Evolutionary conservation across 2,113 vertebrate genomes (phyloP).

Genomic region (Hippoglossus stenolepis): DNA sequence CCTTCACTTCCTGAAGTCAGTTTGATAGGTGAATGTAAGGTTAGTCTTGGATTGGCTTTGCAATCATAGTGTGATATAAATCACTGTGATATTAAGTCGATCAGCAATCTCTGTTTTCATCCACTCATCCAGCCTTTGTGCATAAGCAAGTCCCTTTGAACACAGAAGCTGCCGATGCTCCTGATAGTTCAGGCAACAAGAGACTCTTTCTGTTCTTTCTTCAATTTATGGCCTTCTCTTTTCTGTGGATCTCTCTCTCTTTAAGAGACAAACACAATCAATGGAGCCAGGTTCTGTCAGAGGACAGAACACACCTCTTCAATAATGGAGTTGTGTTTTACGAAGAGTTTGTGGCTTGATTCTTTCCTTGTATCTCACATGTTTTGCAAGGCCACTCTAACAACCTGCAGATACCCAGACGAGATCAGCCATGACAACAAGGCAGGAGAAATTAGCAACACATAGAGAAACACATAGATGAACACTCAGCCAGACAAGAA

Average conservation of each 20-base stretch:
- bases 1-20: too few relatives aligned
- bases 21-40: neutral
- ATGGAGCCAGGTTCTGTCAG: slow-evolving; percentile 15
- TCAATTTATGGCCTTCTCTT: neutral
- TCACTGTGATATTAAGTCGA: neutral
- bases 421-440: slow-evolving; percentile 7
- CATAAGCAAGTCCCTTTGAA: too few relatives aligned
- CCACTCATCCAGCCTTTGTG: slow-evolving; percentile 1
- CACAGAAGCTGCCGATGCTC: slow-evolving; percentile 2
- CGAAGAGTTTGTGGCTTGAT: slow-evolving; percentile 20
- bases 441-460: slow-evolving; percentile 14
- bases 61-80: neutral
- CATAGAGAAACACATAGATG: neutral
- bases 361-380: slow-evolving; percentile 6
- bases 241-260: neutral
- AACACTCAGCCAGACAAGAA: neutral
- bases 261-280: slow-evolving; percentile 25
- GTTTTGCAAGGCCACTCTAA: slow-evolving; percentile 33
- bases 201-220: neutral
- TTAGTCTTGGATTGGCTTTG: neutral
- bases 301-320: slow-evolving; percentile 48
- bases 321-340: slow-evolving; percentile 59
- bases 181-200: slow-evolving; percentile 17
- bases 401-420: slow-evolving; percentile 34
- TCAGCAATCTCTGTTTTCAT: neutral